Evolutionary conservation across 2,113 vertebrate species (phyloP), one percentile per base, ranked within the genome.

Genomic region (Alligator mississippiensis): DNA sequence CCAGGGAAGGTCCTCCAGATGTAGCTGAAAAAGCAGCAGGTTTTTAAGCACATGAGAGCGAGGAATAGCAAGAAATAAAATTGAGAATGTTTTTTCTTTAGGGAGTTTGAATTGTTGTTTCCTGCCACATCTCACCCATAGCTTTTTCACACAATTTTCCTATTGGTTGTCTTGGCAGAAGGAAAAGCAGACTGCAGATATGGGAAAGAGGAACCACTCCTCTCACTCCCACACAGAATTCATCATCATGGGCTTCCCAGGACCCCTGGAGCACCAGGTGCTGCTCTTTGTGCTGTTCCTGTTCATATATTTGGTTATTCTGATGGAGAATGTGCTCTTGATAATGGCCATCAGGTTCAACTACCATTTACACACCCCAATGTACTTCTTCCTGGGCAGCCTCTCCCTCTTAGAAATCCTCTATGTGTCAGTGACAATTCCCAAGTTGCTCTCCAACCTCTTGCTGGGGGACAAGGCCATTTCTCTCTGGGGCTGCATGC

Each of bases 341-440:
- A 9, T 92, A 30, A 66, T 79, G 25, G 87, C 88, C 11, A n/a
- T 92, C n/a, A 4, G 11, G 25, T 62, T 80, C 76, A 94, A 89
- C 30, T n/a, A 1, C 1, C 90, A 80, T 5, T 92, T 96, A 59
- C 89, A 72, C 76, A 93, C 18, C 0, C 92, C 96, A 16, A 92
- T 77, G 95, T 90, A 84, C 57, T 94, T 94, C 77, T 93, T 94
- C 87, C 78, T 81, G 34, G 96, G 92, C 88, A 96, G 81, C n/a
- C 72, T 94, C 15, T 92, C 84, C 0, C 54, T 93, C 79, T 83
- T 93, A 38, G 93, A 95, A 82, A 91, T 58, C 14, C 61, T 96
- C 84, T 94, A 80, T 88, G 88, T 90, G 27, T 92, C 88, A 1
- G 92, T 93, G 27, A 89, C 91, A 2, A 12, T 90, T 58, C 94